Base-by-base conservation (phyloP, 1,140 invertebrate genomes). In the Cydia pomonella region DNA sequence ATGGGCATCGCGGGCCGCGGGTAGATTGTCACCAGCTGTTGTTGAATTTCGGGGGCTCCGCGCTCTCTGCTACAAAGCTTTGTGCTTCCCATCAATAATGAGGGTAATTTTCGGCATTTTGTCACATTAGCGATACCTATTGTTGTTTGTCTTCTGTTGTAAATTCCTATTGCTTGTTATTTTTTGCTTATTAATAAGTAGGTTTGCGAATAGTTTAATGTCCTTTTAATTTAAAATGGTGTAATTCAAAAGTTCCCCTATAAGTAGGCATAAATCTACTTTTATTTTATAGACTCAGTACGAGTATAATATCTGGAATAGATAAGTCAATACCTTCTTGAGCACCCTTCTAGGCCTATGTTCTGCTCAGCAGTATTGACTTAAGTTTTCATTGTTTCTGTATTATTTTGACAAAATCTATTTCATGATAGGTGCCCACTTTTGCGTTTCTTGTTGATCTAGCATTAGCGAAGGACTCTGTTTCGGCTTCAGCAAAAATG, bases 71-170 rank as follows among this genome's bases (percentile, higher is more conserved):
- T 76, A 82, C 85, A 84, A 84, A 81, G 86, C 83, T 79, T 88
- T 88, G 83, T 87, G 82, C 82, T 76, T 88, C 87, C 87, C 89
- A 92, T 92, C 91, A 91, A 93, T 92, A 92, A 93, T 90, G 81
- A 91, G 87, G 90, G 89, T 91, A 91, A 93, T 93, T 91, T 86
- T 84, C 79, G 82, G 78, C 83, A 84, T 84, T 86, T 90, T 93
- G 91, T 92, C 91, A 92, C 85, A 92, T 92, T 90, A 90, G 84
- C 78, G 79, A 84, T 81, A 84, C 76, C 82, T 86, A 91, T 92
- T 92, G 89, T 91, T 85, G 80, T 84, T 83, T 75, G 77, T 77
- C 78, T 79, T 79, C 75, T 62, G 74, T n/a, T 72, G 66, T 59
- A 59, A 59, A 59, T 59, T 23, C 53, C 53, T 59, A 59, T 23